phyloP scores from a whole-genome alignment of 2,797 vertebrate species.

The Lacerta bilineata region DNA sequence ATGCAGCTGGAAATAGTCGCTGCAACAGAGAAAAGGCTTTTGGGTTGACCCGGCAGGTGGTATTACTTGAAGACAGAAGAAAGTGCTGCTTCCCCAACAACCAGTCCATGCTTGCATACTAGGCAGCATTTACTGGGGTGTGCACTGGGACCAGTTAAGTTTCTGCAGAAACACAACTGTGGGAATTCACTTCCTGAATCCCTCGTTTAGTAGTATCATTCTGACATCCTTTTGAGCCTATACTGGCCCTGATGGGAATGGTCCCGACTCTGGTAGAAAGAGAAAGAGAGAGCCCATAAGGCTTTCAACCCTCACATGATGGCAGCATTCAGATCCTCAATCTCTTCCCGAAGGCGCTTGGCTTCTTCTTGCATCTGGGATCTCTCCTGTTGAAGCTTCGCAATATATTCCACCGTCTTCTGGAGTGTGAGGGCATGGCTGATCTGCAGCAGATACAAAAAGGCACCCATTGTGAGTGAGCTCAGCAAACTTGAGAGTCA shows the following conservation, averaged over 20 bases:
- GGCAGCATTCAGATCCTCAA: constrained; percentile 93
- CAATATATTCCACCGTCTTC: constrained; percentile 96
- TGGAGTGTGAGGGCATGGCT: constrained; percentile 93
- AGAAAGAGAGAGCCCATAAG: neutral
- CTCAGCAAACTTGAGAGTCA: neutral
- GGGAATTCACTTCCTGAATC: neutral
- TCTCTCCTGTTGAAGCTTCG: constrained; percentile 96
- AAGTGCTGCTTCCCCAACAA: neutral
- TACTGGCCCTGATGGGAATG: neutral
- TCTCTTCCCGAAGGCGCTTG: constrained; percentile 90
- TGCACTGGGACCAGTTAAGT: no score
- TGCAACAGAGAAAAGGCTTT: neutral
- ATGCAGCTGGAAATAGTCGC: neutral
- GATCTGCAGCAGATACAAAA: constrained; percentile 80
- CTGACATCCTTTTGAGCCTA: neutral
- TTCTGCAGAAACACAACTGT: neutral
- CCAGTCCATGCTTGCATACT: no score
- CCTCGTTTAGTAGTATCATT: neutral
- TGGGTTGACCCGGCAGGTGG: neutral
- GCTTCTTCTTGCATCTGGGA: constrained; percentile 92
- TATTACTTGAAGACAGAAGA: neutral
- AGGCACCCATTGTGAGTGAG: neutral
- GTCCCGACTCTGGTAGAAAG: neutral
- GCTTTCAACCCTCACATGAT: constrained; percentile 85
- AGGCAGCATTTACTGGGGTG: neutral